Evolutionary conservation across 2,113 vertebrate genomes (phyloP).

Genomic region (zebrafish (Danio rerio)): GRCz12tu NC_133191.1:58049501-58050000

Average conservation of each 20-base stretch:
- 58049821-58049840: too few species aligned
- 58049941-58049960: background rate
- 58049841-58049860: conserved; percentile 58
- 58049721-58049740: conserved; percentile 59
- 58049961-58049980: background rate
- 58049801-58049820: background rate
- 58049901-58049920: background rate
- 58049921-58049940: background rate
- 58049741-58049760: conserved; percentile 45
- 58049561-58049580: background rate
- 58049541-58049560: background rate
- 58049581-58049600: background rate
- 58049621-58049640: too few species aligned
- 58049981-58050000: too few species aligned
- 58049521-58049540: too few species aligned
- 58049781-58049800: conserved; percentile 48
- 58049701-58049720: conserved; percentile 50
- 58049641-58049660: too few species aligned
- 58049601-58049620: background rate
- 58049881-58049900: conserved; percentile 1
- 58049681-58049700: conserved; percentile 54
- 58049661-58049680: too few species aligned
- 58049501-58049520: too few species aligned
- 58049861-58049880: background rate
- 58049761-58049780: background rate